These are phyloP conservation scores for Thamnophis elegans DNA, from an alignment of 2,797 vertebrate species.

Conservation along the genomic window DNA sequence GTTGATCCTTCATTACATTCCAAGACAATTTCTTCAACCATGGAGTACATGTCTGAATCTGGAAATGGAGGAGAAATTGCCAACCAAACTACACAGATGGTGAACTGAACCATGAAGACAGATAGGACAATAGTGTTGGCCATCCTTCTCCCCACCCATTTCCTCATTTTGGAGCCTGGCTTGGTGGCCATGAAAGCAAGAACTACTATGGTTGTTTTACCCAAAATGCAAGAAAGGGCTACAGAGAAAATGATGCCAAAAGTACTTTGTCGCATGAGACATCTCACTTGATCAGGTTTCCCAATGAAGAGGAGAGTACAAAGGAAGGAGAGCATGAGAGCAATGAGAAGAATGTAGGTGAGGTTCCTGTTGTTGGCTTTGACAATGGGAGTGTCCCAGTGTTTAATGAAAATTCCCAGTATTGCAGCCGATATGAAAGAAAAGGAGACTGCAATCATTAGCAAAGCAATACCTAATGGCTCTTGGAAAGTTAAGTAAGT, in stretches of 20 bases:
- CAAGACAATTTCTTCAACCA: not conserved
- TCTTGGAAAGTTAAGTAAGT: not conserved
- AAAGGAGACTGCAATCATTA: not conserved
- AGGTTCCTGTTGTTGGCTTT: no score
- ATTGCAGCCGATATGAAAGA: not conserved
- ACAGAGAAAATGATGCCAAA: not conserved
- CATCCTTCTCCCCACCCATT: not conserved
- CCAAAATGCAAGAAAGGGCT: not conserved
- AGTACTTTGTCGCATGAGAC: not conserved
- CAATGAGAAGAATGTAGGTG: no score
- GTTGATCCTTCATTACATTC: not conserved
- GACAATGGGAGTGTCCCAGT: not conserved
- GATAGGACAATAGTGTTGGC: not conserved
- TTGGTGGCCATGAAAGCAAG: not conserved
- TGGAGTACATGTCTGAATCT: not conserved
- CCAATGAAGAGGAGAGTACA: not conserved
- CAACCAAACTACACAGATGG: not conserved
- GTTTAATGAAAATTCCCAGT: not conserved
- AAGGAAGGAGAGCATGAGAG: not conserved
- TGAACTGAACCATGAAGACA: not conserved
- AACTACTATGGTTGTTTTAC: not conserved
- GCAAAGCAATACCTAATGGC: not conserved
- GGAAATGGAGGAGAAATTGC: not conserved
- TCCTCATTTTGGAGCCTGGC: not conserved
- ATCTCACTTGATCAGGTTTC: not conserved